Conservation (phyloP, 2,888 invertebrate species). For the Suillia variegata region DNA sequence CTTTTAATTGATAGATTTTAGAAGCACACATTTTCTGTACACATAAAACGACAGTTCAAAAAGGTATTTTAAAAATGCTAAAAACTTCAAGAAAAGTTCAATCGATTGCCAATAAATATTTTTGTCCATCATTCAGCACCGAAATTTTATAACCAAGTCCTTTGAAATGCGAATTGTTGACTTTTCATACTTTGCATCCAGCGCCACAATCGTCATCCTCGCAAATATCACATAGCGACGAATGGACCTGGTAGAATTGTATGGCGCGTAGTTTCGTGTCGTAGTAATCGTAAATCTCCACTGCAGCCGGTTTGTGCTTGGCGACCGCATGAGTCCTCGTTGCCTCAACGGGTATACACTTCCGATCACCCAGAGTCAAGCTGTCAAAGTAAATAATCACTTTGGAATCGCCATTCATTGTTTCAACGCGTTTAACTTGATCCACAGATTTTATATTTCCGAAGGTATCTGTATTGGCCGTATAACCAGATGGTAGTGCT, state of each 20-base stretch:
- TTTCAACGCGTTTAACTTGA: conserved; percentile 65
- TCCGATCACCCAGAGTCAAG: conserved; percentile 65
- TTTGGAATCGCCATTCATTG: conserved; percentile 66
- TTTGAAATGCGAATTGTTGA: no score
- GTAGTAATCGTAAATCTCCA: conserved; percentile 85
- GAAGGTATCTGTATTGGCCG: conserved; percentile 75
- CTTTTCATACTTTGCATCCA: no score
- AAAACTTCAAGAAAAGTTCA: no score
- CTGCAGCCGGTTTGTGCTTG: conserved; percentile 80
- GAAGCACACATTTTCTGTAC: no score
- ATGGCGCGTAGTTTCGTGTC: conserved; percentile 66
- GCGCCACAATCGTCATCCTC: no score
- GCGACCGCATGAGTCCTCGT: conserved; percentile 81
- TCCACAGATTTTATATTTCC: conserved; percentile 65
- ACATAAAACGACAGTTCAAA: no score
- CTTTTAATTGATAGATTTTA: no score
- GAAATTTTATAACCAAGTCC: no score
- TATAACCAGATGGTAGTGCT: conserved; percentile 83
- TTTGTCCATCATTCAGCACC: no score
- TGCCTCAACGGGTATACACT: conserved; percentile 80
- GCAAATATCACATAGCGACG: neutral
- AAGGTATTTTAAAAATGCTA: no score
- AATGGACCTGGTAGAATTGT: conserved; percentile 20
- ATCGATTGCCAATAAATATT: no score
- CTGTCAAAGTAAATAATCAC: conserved; percentile 75